Evolutionary conservation across 2,797 vertebrate genomes (phyloP).

Genomic region (Philypnodon macrostomus): DNA sequence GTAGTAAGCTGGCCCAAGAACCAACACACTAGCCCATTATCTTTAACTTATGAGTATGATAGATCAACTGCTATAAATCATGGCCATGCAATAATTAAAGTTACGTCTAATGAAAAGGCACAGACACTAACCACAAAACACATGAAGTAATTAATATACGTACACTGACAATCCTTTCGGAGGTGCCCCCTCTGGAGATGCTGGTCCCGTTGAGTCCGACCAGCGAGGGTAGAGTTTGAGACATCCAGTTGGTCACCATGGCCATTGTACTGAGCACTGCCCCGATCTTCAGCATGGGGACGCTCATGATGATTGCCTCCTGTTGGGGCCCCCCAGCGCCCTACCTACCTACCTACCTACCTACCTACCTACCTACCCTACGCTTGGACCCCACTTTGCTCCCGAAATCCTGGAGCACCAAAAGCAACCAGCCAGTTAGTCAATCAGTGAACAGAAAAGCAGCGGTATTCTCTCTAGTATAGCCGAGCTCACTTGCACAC

Average conservation of each 20-base stretch:
- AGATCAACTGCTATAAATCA: too few relatives aligned
- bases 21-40: too few relatives aligned
- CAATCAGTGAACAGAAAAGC: constrained; percentile 30
- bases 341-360: too few relatives aligned
- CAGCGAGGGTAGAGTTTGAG: constrained; percentile 90
- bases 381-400: constrained; percentile 48
- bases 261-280: constrained; percentile 97
- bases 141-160: constrained; percentile 67
- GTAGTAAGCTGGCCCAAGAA: too few relatives aligned
- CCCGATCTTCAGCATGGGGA: constrained; percentile 93
- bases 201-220: constrained; percentile 91
- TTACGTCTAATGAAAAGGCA: too few relatives aligned
- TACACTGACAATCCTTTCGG: constrained; percentile 90
- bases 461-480: constrained; percentile 34
- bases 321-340: constrained; percentile 54
- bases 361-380: constrained; percentile 53
- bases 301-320: constrained; percentile 82
- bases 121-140: constrained; percentile 13
- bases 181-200: constrained; percentile 83
- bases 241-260: constrained; percentile 99
- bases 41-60: too few relatives aligned
- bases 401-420: constrained; percentile 25
- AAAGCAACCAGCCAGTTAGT: constrained; percentile 39
- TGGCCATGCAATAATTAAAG: too few relatives aligned
- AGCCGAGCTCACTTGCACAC: constrained; percentile 20